Percentiles rank a stretch among this genome's conserved stretches.
Evolutionary conservation across 2,888 invertebrate genomes (phyloP).

Genomic region (Erebia ligea): DNA sequence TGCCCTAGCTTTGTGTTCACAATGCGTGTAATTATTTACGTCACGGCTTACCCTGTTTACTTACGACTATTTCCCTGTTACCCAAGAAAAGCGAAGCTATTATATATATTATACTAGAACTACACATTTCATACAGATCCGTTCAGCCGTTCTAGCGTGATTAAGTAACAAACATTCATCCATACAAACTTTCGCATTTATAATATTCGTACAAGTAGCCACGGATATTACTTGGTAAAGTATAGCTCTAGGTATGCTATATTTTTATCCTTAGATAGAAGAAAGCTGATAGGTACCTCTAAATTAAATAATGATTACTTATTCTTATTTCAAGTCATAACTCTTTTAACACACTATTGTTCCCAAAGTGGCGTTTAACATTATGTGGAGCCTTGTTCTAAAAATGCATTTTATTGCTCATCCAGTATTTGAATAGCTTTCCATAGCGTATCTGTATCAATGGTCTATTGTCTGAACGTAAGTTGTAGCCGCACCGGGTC

Average conservation of each 20-base stretch:
- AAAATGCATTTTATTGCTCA: not conserved
- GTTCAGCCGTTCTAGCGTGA: no score
- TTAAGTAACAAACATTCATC: no score
- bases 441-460: not conserved
- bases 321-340: not conserved
- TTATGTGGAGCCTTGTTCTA: no score
- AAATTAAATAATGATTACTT: no score
- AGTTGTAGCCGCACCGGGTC: constrained; percentile 24
- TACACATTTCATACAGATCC: not conserved
- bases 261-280: no score
- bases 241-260: no score
- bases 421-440: not conserved
- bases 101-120: not conserved
- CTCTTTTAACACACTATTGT: not conserved
- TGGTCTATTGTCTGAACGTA: constrained; percentile 5
- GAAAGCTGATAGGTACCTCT: no score
- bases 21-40: constrained; percentile 66
- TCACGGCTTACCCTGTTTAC: constrained; percentile 46
- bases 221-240: no score
- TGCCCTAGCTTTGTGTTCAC: constrained; percentile 48
- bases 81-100: constrained; percentile 15
- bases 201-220: no score
- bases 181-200: no score
- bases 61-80: constrained; percentile 23
- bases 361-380: not conserved